Conservation (phyloP, 2,797 vertebrate species). For the Ctenosaura bakeri region DNA sequence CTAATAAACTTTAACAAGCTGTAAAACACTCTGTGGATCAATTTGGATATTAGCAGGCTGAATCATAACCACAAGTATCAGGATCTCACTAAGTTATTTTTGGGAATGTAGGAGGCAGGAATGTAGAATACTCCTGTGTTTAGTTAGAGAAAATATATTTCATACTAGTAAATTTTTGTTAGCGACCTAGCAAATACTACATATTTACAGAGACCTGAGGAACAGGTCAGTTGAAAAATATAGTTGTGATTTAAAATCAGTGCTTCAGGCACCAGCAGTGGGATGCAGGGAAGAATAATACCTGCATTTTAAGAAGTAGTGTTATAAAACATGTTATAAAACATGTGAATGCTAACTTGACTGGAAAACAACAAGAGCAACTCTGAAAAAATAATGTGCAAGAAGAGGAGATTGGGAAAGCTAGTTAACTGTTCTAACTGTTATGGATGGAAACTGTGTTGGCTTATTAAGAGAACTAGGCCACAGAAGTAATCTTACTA, state of each 20-base stretch:
- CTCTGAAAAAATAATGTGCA: neutral
- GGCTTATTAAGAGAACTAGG: neutral
- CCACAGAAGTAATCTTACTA: neutral
- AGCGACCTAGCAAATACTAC: constrained; percentile 44
- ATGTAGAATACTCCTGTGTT: constrained; percentile 36
- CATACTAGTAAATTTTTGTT: constrained; percentile 38
- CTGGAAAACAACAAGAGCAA: neutral
- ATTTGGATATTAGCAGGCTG: constrained; percentile 64
- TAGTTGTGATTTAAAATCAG: constrained; percentile 12
- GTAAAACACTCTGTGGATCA: constrained; percentile 59
- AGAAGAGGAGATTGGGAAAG: neutral
- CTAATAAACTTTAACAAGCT: constrained; percentile 71
- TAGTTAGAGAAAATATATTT: constrained; percentile 42
- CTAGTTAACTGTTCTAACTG: neutral
- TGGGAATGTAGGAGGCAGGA: constrained; percentile 7
- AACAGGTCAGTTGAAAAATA: constrained; percentile 50
- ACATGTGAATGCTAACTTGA: neutral
- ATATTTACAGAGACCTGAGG: constrained; percentile 39
- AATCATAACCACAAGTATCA: constrained; percentile 62
- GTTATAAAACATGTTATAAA: neutral
- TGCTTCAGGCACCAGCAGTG: constrained; percentile 14
- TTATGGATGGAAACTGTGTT: neutral
- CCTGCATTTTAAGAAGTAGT: neutral
- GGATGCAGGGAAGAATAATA: constrained; percentile 33
- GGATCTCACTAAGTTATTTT: constrained; percentile 41